Evolutionary conservation across 2,113 vertebrate species (phyloP), one percentile per base, ranked within the genome.

Genomic region (Empidonax alnorum): DNA sequence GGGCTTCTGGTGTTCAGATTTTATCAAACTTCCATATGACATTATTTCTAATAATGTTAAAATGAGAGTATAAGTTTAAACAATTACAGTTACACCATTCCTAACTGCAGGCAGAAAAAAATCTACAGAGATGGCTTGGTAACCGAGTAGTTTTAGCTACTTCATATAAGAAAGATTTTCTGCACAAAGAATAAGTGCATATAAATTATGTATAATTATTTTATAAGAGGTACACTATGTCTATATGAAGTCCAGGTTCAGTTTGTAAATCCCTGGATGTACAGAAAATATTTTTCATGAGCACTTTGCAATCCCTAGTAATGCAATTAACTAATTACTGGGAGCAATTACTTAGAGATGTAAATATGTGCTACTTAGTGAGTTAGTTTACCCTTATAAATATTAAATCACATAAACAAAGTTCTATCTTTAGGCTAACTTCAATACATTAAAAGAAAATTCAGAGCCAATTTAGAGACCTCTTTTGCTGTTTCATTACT

Each of bases 301-400:
- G 53, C 24, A 21, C 5, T 74, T 77, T 80, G 35, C 67, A 53
- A 49, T 77, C 23, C 27, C 81, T 94, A 97, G 76, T 95, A 96
- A 91, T 92, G 55, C 58, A 94, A 89, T 95, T 93, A 96, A 92
- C 63, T 96, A 96, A 97, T 96, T 96, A 97, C 84, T 95, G 37
- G 94, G 89, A 97, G 76, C 25, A 71, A 72, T 93, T 96, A 87
- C 93, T 96, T 96, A 97, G 89, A 93, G 76, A 97, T 91, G 90
- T 97, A 95, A 96, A 96, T 93, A 86, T 86, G 89, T 96, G 66
- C 41, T 95, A 68, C 49, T 94, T 91, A 82, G 58, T 96, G 93
- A 96, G 61, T 95, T 94, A 96, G 39, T 97, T 96, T 97, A 41
- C 72, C 55, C 46, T 93, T 89, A 94, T 97, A 96, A 97, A 96